Evolutionary conservation across 23 tunicate genomes (phyloP).

Genomic region (Clavelina lepadiformis): DNA sequence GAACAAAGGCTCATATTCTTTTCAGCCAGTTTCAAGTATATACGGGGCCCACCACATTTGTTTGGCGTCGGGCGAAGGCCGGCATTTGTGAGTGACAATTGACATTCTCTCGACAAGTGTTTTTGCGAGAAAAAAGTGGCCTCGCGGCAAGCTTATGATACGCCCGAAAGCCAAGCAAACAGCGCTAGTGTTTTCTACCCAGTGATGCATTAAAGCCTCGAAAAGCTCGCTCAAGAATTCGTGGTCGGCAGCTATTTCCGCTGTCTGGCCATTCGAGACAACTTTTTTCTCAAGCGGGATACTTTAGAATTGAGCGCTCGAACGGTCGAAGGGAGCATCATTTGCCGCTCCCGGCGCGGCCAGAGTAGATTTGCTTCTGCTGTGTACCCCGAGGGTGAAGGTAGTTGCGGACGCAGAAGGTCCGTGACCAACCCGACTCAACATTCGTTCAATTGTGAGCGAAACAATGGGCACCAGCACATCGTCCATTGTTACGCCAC

Average conservation of each 20-base stretch:
- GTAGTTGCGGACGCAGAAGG: slow-evolving; percentile 32
- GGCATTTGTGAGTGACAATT: too few species aligned
- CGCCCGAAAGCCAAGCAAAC: too few species aligned
- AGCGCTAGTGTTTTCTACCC: too few species aligned
- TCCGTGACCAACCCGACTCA: slow-evolving; percentile 75
- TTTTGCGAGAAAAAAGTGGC: too few species aligned
- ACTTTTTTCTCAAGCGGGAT: slow-evolving; percentile 32
- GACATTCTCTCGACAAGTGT: too few species aligned
- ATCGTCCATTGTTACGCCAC: slow-evolving; percentile 97
- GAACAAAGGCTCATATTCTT: too few species aligned
- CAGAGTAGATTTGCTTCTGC: slow-evolving; percentile 9
- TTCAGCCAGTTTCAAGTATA: too few species aligned
- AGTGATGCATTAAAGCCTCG: too few species aligned
- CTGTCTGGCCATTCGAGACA: slow-evolving; percentile 41
- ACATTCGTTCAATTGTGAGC: slow-evolving; percentile 79
- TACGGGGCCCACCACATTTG: too few species aligned
- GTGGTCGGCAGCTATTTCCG: slow-evolving; percentile 55
- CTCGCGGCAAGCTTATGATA: too few species aligned
- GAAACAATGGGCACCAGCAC: slow-evolving; percentile 99
- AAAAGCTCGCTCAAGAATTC: slow-evolving; percentile 6
- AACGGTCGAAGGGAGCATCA: slow-evolving; percentile 16
- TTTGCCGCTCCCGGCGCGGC: slow-evolving; percentile 79
- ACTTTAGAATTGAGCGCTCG: slow-evolving; percentile 28
- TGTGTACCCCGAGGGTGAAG: slow-evolving; percentile 18
- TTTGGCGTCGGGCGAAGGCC: too few species aligned